Base-by-base conservation (phyloP, 2,113 vertebrate species). In the Crypturellus undulatus region DNA sequence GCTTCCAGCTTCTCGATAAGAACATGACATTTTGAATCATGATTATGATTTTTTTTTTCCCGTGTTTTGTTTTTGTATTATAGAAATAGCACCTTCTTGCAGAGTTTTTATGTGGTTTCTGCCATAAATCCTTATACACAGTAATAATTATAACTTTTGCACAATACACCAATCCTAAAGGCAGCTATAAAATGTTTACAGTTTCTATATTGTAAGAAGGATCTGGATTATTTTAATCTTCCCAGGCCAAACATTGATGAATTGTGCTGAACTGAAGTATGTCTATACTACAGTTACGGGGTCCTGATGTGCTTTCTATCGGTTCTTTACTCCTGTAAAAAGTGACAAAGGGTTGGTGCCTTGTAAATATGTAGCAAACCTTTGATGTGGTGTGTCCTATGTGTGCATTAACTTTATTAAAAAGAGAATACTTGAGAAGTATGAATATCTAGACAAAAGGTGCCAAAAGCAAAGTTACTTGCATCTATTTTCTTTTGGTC, bases 171-270 rank as follows among this genome's bases (percentile, higher is more conserved):
- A 97, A 98, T 98, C 98, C 98, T 98, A 98, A 96, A 98, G 99
- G 99, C 99, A 99, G 99, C 99, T 99, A 99, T 98, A 98, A 98
- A 98, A 98, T 98, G 98, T 98, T 98, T 98, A 98, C 98, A 98
- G 97, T 98, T 98, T 98, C 97, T 98, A 98, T 97, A 96, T 97
- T 85, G 96, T 98, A 97, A 97, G 97, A 97, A 96, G 96, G 97
- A 98, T 97, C 97, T 98, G 97, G 97, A 97, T 98, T 97, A 97
- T 97, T 97, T 97, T 97, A 96, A 96, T 97, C 96, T 98, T 98
- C 96, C 98, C 97, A 98, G 97, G 98, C 98, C 98, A 98, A 98
- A 97, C 56, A 68, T 94, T 97, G 73, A 84, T 94, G 93, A 97
- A 96, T 97, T 97, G 97, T 97, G 97, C 96, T 97, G 95, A 98